A percentile compares a stretch with the other conserved stretches of the same genome.
These are phyloP conservation scores for Salpingus planirostris DNA, from an alignment of 2,888 invertebrate species.

Conservation along the genomic window DNA sequence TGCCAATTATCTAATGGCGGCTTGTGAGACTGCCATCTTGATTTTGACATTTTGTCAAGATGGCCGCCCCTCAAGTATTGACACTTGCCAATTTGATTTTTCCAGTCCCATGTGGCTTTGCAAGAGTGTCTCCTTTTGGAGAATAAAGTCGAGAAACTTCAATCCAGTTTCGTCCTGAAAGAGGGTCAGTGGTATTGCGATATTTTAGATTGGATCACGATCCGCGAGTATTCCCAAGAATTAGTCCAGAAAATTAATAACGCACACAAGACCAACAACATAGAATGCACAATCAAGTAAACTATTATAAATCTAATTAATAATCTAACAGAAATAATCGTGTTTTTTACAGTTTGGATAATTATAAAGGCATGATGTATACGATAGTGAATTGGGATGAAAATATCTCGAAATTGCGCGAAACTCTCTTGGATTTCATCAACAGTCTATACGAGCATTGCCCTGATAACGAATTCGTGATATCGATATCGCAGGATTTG, in stretches of 20 bases:
- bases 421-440: conserved; percentile 28
- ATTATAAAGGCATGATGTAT: conserved; percentile 22
- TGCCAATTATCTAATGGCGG: too few relatives aligned
- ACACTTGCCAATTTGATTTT: too few relatives aligned
- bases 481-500: conserved; percentile 28
- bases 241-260: conserved; percentile 25
- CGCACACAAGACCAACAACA: background rate
- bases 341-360: background rate
- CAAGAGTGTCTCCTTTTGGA: conserved; percentile 13
- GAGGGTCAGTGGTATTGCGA: conserved; percentile 40
- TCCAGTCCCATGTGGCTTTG: conserved; percentile 18
- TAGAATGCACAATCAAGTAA: conserved; percentile 19
- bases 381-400: conserved; percentile 30
- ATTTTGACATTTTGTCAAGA: too few relatives aligned
- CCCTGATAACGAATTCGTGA: conserved; percentile 15
- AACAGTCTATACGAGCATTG: conserved; percentile 22
- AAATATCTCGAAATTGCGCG: conserved; percentile 29
- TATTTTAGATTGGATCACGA: conserved; percentile 33
- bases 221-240: conserved; percentile 27
- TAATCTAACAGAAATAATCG: background rate
- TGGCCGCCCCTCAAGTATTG: too few relatives aligned
- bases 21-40: too few relatives aligned
- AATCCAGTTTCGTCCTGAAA: conserved; percentile 23
- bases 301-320: too few relatives aligned
- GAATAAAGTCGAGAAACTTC: conserved; percentile 15